Percentiles rank a stretch among this genome's conserved stretches.
These are phyloP conservation scores for Callospermophilus lateralis DNA, from an alignment of 2,113 vertebrate species.

Conservation along the genomic window DNA sequence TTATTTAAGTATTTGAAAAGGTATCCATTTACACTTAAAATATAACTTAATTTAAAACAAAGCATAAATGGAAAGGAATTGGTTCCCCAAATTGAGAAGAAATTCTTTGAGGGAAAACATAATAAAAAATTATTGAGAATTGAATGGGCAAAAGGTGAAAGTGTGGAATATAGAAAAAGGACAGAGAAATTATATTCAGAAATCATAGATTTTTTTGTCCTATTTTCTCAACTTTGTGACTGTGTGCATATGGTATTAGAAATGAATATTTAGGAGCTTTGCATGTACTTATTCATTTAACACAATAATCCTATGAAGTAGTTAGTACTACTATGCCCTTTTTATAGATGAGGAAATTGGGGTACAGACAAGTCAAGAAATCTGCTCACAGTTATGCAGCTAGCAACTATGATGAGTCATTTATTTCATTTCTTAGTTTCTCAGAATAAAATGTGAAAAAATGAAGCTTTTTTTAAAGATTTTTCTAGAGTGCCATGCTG, in stretches of 20 bases:
- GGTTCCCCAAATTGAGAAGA: neutral
- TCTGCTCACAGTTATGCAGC: neutral
- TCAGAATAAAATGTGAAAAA: neutral
- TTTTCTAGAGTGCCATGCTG: neutral
- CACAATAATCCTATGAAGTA: neutral
- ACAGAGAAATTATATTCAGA: neutral
- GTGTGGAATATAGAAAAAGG: neutral
- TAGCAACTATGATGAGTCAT: neutral
- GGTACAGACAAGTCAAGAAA: neutral
- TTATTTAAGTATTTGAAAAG: conserved; percentile 2
- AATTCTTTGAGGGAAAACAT: neutral
- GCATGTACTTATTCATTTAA: neutral
- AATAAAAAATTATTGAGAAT: neutral
- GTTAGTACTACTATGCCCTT: neutral
- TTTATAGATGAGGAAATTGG: neutral
- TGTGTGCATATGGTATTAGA: neutral
- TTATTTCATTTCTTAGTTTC: neutral
- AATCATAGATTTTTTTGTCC: neutral
- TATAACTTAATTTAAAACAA: neutral
- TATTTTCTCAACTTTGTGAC: neutral
- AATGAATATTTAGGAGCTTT: neutral
- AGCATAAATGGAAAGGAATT: neutral
- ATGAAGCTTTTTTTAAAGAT: neutral
- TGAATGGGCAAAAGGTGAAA: neutral
- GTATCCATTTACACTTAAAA: neutral